Evolutionary conservation across 2,797 vertebrate genomes (phyloP).

Genomic region (Brachymystax lenok): DNA sequence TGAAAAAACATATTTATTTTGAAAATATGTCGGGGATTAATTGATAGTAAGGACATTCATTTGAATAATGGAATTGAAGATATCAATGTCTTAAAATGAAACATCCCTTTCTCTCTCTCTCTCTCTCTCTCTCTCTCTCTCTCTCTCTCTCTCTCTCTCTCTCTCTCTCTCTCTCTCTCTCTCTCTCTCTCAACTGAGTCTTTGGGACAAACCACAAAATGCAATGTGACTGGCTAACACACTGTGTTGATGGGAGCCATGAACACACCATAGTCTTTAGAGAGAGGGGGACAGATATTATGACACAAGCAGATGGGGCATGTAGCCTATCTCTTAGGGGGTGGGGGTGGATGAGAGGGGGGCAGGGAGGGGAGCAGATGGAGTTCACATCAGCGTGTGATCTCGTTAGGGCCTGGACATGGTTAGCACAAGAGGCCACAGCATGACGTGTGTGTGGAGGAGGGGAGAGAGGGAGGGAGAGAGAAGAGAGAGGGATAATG

Average conservation of each 20-base stretch:
- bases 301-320: not conserved
- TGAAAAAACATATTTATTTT: too few species aligned
- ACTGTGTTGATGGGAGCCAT: not conserved
- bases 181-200: not conserved
- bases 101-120: not conserved
- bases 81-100: too few species aligned
- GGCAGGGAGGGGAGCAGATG: not conserved
- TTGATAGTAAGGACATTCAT: too few species aligned
- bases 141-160: not conserved
- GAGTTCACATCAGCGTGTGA: conserved; percentile 9
- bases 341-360: not conserved
- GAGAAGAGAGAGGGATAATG: not conserved
- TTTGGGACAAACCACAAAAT: not conserved
- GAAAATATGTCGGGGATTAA: too few species aligned
- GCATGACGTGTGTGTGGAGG: not conserved
- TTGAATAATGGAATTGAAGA: too few species aligned
- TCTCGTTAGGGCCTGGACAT: not conserved
- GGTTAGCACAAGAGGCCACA: not conserved
- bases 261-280: not conserved
- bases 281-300: not conserved
- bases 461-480: not conserved
- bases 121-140: not conserved
- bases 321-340: not conserved
- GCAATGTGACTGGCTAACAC: not conserved
- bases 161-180: not conserved